These are phyloP conservation scores for Archilochus colubris DNA, from an alignment of 2,113 vertebrate genomes.

Conservation along the genomic window DNA sequence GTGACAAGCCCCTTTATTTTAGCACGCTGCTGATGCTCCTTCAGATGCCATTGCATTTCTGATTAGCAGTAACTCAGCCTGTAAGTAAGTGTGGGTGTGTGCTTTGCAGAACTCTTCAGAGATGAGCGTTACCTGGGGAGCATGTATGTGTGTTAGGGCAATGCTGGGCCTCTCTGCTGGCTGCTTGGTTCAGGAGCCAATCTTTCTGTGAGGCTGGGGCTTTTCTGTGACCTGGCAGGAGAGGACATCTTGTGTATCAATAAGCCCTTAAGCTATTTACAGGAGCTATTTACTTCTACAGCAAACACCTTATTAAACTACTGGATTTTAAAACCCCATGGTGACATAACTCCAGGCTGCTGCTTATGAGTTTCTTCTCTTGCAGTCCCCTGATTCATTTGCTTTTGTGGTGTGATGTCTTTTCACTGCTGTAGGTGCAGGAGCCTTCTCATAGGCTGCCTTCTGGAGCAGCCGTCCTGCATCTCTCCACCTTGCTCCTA, in stretches of 20 bases:
- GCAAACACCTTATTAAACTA: not conserved
- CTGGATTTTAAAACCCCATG: not conserved
- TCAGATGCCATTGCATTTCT: not conserved
- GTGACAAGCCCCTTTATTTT: not conserved
- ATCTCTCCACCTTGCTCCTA: rapidly evolving
- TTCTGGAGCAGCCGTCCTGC: not conserved
- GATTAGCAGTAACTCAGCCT: not conserved
- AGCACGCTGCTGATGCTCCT: not conserved
- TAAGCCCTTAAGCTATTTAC: constrained; percentile 47
- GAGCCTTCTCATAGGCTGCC: not conserved
- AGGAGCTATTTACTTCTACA: constrained; percentile 10
- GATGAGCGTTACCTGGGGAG: not conserved
- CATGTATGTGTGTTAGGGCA: not conserved
- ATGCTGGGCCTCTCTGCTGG: rapidly evolving
- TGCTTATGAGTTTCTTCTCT: not conserved
- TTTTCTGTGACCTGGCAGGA: not conserved
- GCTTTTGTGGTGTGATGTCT: not conserved
- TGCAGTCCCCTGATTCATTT: constrained; percentile 33
- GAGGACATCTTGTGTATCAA: not conserved
- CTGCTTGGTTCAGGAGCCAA: rapidly evolving
- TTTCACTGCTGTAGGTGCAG: not conserved
- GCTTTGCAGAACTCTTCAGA: not conserved
- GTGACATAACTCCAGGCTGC: constrained; percentile 14
- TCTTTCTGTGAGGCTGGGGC: not conserved
- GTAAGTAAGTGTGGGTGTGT: not conserved